A percentile compares a stretch with the other conserved stretches of the same genome.
Evolutionary conservation across 1,140 invertebrate species (phyloP).

Genomic region (Teleopsis dalmanni): DNA sequence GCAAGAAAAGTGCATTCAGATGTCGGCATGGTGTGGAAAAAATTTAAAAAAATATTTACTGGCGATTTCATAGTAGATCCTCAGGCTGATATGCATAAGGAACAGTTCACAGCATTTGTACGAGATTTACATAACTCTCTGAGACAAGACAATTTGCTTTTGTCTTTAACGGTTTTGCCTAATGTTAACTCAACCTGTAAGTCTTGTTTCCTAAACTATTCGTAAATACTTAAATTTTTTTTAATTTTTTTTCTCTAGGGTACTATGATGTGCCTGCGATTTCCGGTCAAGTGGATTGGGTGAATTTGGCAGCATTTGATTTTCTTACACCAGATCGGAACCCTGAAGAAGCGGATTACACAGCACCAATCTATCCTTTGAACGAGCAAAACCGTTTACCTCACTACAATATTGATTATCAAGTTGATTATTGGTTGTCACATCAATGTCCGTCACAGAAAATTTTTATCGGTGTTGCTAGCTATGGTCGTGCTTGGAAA

Average conservation of each 20-base stretch:
- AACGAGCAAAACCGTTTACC: slow-evolving; percentile 52
- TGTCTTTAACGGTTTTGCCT: slow-evolving; percentile 64
- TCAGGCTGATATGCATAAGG: slow-evolving; percentile 64
- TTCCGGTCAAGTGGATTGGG: slow-evolving; percentile 66
- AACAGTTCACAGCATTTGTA: slow-evolving; percentile 66
- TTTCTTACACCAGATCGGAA: slow-evolving; percentile 66
- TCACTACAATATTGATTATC: slow-evolving; percentile 58
- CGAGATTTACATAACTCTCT: slow-evolving; percentile 63
- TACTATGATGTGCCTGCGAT: slow-evolving; percentile 70
- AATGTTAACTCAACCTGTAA: slow-evolving; percentile 67
- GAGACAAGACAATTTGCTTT: slow-evolving; percentile 53
- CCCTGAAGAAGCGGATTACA: slow-evolving; percentile 66
- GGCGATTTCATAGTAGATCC: slow-evolving; percentile 62
- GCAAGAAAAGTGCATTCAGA: slow-evolving; percentile 64
- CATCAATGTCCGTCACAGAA: slow-evolving; percentile 61
- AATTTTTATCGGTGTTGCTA: slow-evolving; percentile 73
- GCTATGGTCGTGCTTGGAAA: slow-evolving; percentile 78
- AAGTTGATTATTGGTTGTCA: slow-evolving; percentile 55
- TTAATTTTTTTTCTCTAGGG: slow-evolving; percentile 44
- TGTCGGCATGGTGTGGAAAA: slow-evolving; percentile 59
- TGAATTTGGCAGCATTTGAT: slow-evolving; percentile 74
- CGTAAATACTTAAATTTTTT: neutral
- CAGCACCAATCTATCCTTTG: slow-evolving; percentile 60
- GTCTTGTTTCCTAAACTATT: slow-evolving; percentile 15
- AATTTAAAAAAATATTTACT: slow-evolving; percentile 63